Evolutionary conservation across 2,797 vertebrate species (phyloP).

Genomic region (Gymnocypris eckloni): DNA sequence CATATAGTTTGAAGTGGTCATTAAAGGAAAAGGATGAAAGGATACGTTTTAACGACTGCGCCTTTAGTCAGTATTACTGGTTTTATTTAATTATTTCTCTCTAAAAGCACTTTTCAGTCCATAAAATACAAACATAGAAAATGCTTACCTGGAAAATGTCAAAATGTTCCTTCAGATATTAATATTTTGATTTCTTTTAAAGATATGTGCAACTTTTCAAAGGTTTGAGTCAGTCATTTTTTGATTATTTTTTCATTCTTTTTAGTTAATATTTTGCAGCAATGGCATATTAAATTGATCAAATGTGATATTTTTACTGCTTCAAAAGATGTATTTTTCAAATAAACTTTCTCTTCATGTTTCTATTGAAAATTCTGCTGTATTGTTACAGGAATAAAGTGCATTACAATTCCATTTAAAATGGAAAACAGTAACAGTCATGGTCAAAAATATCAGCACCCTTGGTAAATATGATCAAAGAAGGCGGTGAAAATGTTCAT

Average conservation of each 20-base stretch:
- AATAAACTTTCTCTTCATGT: neutral
- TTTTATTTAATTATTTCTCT: constrained; percentile 4
- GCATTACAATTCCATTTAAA: neutral
- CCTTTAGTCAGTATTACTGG: neutral
- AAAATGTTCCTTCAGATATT: neutral
- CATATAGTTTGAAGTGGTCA: constrained; percentile 31
- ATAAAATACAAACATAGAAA: neutral
- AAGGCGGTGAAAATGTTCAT: too few species aligned
- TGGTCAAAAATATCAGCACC: too few species aligned
- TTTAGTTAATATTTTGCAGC: neutral
- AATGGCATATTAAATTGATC: neutral
- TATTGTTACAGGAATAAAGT: neutral
- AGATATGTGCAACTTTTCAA: neutral
- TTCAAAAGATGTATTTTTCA: neutral
- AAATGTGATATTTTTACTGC: neutral
- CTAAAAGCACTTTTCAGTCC: neutral
- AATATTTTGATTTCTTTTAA: neutral
- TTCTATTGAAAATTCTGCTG: neutral
- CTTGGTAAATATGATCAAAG: too few species aligned
- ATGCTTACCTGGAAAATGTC: neutral
- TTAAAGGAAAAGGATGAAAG: constrained; percentile 32
- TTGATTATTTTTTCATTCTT: neutral
- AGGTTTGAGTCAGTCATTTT: neutral
- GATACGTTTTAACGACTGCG: constrained; percentile 4
- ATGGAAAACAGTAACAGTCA: neutral